A percentile compares a stretch with the other conserved stretches of the same genome.
Conservation (phyloP, 2,888 invertebrate species). For the Tromatobia lineatoria region DNA sequence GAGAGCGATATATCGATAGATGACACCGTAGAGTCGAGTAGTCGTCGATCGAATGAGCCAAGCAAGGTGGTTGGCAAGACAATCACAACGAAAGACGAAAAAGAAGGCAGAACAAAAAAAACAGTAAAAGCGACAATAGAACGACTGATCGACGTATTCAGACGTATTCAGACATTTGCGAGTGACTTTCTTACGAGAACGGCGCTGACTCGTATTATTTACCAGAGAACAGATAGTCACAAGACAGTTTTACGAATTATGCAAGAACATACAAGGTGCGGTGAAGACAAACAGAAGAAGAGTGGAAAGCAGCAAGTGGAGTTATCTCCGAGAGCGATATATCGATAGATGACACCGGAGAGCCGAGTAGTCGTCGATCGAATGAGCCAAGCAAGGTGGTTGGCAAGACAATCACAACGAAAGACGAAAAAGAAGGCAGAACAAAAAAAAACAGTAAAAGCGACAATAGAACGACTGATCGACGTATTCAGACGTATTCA, state of each 20-base stretch:
- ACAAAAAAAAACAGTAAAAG: no score
- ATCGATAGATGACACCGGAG: constrained; percentile 27
- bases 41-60: constrained; percentile 58
- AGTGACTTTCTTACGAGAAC: not conserved
- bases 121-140: no score
- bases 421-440: constrained; percentile 20
- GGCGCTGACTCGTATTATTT: not conserved
- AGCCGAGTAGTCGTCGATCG: constrained; percentile 53
- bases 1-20: constrained; percentile 26
- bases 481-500: not conserved
- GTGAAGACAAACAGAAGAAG: constrained; percentile 8
- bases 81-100: constrained; percentile 33
- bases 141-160: constrained; percentile 3
- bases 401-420: constrained; percentile 20
- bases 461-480: no score
- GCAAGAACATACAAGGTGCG: constrained; percentile 9
- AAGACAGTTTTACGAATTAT: constrained; percentile 26
- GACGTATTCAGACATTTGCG: not conserved
- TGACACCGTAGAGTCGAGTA: constrained; percentile 27
- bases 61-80: constrained; percentile 10
- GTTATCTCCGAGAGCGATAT: constrained; percentile 27
- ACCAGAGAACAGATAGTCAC: constrained; percentile 1
- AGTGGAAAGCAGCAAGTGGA: constrained; percentile 22
- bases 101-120: constrained; percentile 15
- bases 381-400: constrained; percentile 44